Evolutionary conservation across 2,113 vertebrate species (phyloP).

Genomic region (Todiramphus chloris): DNA sequence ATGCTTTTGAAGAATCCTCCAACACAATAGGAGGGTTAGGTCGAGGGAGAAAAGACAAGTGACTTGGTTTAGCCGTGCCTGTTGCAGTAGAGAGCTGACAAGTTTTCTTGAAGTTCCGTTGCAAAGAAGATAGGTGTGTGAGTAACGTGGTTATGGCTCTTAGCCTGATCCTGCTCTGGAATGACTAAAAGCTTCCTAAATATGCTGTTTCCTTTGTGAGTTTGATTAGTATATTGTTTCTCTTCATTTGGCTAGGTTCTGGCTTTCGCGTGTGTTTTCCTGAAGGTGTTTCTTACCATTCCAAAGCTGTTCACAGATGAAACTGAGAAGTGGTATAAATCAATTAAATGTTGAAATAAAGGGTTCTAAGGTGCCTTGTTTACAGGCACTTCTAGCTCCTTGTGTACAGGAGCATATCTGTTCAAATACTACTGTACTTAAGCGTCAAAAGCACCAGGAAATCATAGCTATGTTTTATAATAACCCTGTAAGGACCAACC

Average conservation of each 20-base stretch:
- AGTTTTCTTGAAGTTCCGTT: neutral
- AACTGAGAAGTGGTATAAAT: neutral
- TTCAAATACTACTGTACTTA: neutral
- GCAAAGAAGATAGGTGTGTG: neutral
- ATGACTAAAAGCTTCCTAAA: neutral
- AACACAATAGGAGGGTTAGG: neutral
- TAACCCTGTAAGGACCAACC: neutral
- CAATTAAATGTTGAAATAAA: neutral
- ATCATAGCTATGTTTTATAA: neutral
- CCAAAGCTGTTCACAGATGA: slow-evolving; percentile 15
- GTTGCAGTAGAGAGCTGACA: neutral
- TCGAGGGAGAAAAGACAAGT: neutral
- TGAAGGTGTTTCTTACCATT: slow-evolving; percentile 32
- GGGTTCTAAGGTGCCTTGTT: neutral
- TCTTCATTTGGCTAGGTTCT: neutral
- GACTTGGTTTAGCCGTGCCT: neutral
- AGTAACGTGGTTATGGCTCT: neutral
- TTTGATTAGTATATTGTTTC: neutral
- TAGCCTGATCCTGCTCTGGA: neutral
- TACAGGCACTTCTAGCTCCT: neutral
- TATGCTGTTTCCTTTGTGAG: neutral
- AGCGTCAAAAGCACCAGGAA: neutral
- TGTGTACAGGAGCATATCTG: neutral
- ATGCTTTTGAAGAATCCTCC: neutral
- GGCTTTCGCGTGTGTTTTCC: neutral